Conservation (phyloP, 2,797 vertebrate species). For the Onychomys torridus region DNA sequence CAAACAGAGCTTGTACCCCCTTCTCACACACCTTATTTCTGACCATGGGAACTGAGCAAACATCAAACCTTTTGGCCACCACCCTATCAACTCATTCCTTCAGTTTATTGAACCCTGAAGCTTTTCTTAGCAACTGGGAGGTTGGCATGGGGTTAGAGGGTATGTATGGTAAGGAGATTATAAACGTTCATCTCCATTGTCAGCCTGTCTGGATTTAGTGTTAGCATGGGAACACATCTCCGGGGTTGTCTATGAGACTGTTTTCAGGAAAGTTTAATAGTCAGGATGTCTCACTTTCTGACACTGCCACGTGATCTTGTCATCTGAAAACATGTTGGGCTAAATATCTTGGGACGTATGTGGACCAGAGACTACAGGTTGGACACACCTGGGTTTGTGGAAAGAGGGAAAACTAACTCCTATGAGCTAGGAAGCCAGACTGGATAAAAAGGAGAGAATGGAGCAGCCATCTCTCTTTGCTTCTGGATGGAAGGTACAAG, state of each 20-base stretch:
- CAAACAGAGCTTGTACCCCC: fast-evolving
- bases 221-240: background rate
- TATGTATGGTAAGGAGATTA: too few species aligned
- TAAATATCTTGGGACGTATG: background rate
- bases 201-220: background rate
- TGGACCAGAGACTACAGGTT: background rate
- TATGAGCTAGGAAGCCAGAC: too few species aligned
- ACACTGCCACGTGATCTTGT: background rate
- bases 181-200: too few species aligned
- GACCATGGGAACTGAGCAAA: background rate
- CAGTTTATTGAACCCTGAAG: background rate
- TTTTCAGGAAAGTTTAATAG: background rate
- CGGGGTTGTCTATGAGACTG: background rate
- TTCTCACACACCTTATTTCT: fast-evolving
- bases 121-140: background rate
- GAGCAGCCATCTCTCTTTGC: background rate
- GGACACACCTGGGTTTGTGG: background rate
- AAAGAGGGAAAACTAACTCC: background rate
- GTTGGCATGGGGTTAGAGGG: background rate
- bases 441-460: too few species aligned
- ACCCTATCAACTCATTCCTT: background rate
- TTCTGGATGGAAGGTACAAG: background rate
- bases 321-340: background rate
- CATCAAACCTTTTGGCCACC: background rate
- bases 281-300: background rate